These are phyloP conservation scores for Corvus cornix DNA, from an alignment of 2,113 vertebrate species.

Conservation along the genomic window DNA sequence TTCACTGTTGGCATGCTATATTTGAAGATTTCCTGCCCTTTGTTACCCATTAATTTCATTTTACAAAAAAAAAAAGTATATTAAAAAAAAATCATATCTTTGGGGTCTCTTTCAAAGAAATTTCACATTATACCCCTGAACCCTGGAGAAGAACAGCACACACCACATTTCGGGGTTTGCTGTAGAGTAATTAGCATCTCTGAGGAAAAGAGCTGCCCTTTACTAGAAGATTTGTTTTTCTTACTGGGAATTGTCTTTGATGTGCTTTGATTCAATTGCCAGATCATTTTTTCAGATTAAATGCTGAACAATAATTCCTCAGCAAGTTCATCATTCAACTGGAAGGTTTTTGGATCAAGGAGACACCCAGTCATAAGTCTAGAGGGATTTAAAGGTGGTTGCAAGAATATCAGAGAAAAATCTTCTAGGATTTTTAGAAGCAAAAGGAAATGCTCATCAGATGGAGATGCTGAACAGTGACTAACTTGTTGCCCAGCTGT, in stretches of 20 bases:
- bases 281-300: constrained; percentile 46
- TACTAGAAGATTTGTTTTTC: constrained; percentile 23
- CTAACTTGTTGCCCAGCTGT: neutral
- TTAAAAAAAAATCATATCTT: neutral
- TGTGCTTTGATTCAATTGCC: constrained; percentile 37
- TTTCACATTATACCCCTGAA: neutral
- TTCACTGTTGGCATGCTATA: constrained; percentile 55
- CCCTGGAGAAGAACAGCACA: neutral
- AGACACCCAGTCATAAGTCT: neutral
- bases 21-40: constrained; percentile 59
- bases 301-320: constrained; percentile 18
- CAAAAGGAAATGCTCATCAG: neutral
- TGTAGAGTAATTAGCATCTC: constrained; percentile 41
- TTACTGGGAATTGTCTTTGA: constrained; percentile 25
- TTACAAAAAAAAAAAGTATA: neutral
- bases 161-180: neutral
- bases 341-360: neutral
- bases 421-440: neutral
- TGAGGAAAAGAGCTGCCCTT: constrained; percentile 12
- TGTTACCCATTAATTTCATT: constrained; percentile 46
- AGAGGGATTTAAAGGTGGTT: neutral
- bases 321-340: neutral
- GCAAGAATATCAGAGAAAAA: neutral
- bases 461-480: neutral
- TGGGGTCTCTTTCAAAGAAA: constrained; percentile 52